Conservation (phyloP, 2,113 vertebrate species). For the Daphoenositta chrysoptera region DNA sequence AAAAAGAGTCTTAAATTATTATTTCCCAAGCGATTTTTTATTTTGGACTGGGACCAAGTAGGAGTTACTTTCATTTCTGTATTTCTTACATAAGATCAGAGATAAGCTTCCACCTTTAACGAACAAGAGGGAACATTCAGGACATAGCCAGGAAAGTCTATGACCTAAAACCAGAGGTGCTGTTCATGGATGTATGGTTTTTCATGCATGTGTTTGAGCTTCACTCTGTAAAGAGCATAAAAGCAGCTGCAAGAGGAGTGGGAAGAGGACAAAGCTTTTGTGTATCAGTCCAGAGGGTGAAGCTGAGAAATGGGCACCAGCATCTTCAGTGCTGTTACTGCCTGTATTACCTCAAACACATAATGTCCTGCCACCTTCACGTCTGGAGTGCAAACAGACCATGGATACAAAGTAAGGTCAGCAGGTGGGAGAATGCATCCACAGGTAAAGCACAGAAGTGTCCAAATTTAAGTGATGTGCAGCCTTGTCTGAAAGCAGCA, state of each 20-base stretch:
- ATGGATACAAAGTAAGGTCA: not conserved
- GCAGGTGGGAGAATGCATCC: not conserved
- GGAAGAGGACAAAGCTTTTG: not conserved
- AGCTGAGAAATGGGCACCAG: not conserved
- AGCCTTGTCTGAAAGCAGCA: not conserved
- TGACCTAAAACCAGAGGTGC: not conserved
- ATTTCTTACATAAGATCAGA: not conserved
- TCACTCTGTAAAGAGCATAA: not conserved
- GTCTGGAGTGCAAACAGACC: not conserved
- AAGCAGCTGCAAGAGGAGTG: not conserved
- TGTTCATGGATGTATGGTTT: not conserved
- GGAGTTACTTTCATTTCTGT: not conserved
- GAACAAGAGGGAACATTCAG: not conserved
- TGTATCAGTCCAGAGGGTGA: not conserved
- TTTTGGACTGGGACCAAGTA: not conserved
- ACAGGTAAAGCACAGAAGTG: not conserved
- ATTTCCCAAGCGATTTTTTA: not conserved
- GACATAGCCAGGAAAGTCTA: not conserved
- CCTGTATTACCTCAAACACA: not conserved
- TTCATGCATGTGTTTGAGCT: not conserved
- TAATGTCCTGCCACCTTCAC: not conserved
- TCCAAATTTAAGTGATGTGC: fast-evolving
- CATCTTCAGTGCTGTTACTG: not conserved
- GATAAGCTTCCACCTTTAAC: not conserved
- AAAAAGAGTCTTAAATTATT: not conserved